Base-by-base conservation (phyloP, 2,797 vertebrate species). In the Phrynocephalus vlangalii region DNA sequence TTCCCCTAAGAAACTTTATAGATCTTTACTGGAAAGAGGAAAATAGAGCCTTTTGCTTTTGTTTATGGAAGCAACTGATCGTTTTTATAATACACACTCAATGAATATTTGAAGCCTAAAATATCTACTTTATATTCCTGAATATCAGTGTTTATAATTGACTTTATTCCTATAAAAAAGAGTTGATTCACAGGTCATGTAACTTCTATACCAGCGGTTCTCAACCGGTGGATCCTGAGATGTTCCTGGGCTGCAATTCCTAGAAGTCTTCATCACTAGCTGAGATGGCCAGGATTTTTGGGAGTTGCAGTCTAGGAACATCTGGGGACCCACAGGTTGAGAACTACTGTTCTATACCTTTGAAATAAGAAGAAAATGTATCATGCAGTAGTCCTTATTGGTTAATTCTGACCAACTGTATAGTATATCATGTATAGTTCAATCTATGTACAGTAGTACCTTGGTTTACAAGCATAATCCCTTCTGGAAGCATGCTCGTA, bases 81-180 rank as follows among this genome's bases (percentile, higher is more conserved):
- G 1, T 73, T 91, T 0, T 76, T 83, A 33, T 81, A 33, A 8
- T 88, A 85, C 24, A 48, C 52, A 79, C 20, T 1, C 66, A 20
- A 2, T 60, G 6, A 66, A 0, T 0, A 33, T 84, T 60, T 84
- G 73, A 10, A 48, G 3, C 72, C 33, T 79, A 33, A n/a, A 83
- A 1, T 70, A 48, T 66, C 63, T 84, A 82, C 0, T 1, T 0
- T 82, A 79, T 77, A 20, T 83, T 78, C 0, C 24, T 81, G 52
- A 2, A 7, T 26, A 50, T 26, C 0, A 30, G 67, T 66, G 33
- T 70, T n/a, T 28, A 70, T 38, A 68, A 83, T 77, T 83, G 50
- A 80, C 28, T 86, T 80, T 79, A 86, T 56, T 86, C 22, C 10
- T 79, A 56, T 38, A 71, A 71, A 86, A 66, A 11, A 26, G 13